Evolutionary conservation across 1,140 invertebrate species (phyloP).

Genomic region (Akabosia matsudoensis): DNA sequence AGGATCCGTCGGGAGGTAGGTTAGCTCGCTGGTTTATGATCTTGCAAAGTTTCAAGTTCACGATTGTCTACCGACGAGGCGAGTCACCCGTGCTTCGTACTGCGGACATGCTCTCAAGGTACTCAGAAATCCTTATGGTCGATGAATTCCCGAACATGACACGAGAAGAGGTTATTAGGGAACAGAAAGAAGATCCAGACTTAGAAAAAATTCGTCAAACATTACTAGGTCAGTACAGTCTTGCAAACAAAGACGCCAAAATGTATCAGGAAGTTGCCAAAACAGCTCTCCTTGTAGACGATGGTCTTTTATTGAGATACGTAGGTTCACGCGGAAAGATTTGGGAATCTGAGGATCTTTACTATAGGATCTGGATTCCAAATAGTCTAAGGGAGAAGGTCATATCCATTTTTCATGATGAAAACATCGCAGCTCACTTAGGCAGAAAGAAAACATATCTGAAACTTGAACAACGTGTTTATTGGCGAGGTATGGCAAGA

Average conservation of each 20-base stretch:
- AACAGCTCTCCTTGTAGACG: neutral
- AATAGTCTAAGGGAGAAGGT: conserved; percentile 38
- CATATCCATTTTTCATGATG: neutral
- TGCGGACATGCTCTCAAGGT: neutral
- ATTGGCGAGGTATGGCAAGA: conserved; percentile 11
- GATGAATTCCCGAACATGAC: neutral
- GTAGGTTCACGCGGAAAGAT: neutral
- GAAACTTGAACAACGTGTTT: neutral
- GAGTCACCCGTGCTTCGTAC: neutral
- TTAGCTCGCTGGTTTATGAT: conserved; percentile 56
- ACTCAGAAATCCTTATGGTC: neutral
- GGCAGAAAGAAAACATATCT: neutral
- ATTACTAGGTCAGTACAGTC: neutral
- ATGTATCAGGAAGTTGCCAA: neutral
- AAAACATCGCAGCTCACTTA: neutral
- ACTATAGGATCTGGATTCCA: conserved; percentile 1
- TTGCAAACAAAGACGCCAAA: neutral
- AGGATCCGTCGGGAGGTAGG: conserved; percentile 51
- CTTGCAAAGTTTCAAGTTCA: conserved; percentile 55
- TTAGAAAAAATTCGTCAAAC: neutral
- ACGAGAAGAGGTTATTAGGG: neutral
- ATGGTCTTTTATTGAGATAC: neutral
- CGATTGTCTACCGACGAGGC: conserved; percentile 50
- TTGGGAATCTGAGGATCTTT: conserved; percentile 9
- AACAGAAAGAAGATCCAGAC: neutral